Percentiles rank a stretch among this genome's conserved stretches.
Conservation (phyloP, 2,113 vertebrate species). For the Leucosticte australis region DNA sequence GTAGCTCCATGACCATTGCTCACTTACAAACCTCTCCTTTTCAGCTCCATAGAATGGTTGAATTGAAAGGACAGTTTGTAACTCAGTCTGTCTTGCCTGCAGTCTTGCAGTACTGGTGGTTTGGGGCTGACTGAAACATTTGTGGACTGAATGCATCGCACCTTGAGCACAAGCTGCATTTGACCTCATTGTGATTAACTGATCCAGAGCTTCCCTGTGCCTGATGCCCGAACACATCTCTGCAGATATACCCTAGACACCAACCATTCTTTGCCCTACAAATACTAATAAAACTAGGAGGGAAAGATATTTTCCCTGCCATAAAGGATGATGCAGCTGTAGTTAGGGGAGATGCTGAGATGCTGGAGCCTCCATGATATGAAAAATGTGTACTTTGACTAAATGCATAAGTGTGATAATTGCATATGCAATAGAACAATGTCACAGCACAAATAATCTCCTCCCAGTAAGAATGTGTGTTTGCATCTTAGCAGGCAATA, state of each 20-base stretch:
- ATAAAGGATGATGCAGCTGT: neutral
- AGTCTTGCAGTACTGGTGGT: neutral
- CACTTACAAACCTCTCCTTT: neutral
- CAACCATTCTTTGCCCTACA: neutral
- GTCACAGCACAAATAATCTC: neutral
- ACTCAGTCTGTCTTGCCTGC: neutral
- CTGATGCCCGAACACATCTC: neutral
- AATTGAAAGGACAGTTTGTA: neutral
- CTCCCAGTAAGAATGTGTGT: neutral
- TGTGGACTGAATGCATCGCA: neutral
- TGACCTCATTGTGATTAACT: neutral
- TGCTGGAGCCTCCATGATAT: neutral
- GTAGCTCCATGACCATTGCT: neutral
- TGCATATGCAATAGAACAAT: neutral
- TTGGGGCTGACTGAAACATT: neutral
- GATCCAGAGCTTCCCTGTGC: neutral
- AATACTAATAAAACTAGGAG: neutral
- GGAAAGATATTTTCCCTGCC: neutral
- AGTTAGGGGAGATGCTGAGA: neutral
- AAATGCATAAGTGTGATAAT: neutral
- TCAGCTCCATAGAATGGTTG: neutral
- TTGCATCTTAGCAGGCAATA: neutral
- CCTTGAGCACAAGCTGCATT: neutral
- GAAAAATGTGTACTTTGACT: neutral
- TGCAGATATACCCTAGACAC: neutral